phyloP scores from a whole-genome alignment of 2,797 vertebrate genomes.

The Falco concolor region DNA sequence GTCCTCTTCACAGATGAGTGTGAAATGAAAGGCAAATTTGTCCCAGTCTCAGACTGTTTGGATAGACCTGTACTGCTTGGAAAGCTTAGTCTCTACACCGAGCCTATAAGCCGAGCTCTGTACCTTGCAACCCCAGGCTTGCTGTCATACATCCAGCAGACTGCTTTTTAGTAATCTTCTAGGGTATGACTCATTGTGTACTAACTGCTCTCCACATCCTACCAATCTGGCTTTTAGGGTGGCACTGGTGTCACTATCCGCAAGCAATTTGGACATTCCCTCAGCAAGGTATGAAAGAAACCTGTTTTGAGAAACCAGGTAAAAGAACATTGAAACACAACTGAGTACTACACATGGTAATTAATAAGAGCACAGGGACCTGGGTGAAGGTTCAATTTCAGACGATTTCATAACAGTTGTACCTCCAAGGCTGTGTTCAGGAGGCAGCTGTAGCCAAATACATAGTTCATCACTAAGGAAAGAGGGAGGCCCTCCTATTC shows the following conservation, averaged over 20 bases:
- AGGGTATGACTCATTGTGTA: neutral
- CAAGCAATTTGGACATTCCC: neutral
- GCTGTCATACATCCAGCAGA: neutral
- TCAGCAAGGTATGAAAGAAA: neutral
- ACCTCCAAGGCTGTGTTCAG: neutral
- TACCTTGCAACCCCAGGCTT: neutral
- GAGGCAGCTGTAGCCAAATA: neutral
- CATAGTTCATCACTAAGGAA: neutral
- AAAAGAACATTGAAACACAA: neutral
- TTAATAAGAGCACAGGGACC: neutral
- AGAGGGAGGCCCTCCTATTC: neutral
- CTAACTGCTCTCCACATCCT: neutral
- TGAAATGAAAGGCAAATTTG: neutral
- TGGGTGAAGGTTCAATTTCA: neutral
- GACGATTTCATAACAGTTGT: neutral
- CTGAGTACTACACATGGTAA: neutral
- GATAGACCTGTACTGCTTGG: neutral
- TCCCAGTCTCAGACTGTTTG: neutral
- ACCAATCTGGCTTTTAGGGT: neutral
- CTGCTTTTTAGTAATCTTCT: neutral
- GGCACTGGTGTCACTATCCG: neutral
- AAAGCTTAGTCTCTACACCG: neutral
- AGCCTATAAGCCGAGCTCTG: rapidly evolving
- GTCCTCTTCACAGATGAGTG: neutral
- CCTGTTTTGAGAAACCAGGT: neutral